phyloP scores from a whole-genome alignment of 2,888 invertebrate species.

The Eutolmus rufibarbis region DNA sequence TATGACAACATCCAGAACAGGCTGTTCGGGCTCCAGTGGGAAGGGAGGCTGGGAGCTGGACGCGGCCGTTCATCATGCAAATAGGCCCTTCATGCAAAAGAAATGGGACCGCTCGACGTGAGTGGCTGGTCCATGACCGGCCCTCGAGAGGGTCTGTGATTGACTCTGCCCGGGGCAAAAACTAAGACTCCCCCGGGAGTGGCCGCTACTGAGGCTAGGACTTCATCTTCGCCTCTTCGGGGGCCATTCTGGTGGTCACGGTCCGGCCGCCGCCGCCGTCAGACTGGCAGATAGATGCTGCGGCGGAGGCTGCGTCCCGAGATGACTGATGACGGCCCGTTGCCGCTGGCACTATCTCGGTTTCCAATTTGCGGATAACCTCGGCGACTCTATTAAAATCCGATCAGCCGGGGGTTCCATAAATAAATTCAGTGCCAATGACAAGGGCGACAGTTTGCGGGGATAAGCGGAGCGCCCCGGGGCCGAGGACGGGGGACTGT shows the following conservation, averaged over 20 bases:
- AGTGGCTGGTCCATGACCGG: background rate
- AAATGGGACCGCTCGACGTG: background rate
- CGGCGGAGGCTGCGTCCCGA: background rate
- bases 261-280: background rate
- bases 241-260: background rate
- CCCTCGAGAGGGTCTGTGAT: background rate
- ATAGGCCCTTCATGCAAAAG: conserved; percentile 5
- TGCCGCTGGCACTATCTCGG: background rate
- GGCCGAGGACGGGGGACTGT: background rate
- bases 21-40: background rate
- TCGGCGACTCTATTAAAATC: conserved; percentile 23
- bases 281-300: background rate
- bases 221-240: background rate
- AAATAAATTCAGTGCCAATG: conserved; percentile 22
- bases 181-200: background rate
- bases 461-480: background rate
- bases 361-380: conserved; percentile 26
- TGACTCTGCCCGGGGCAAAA: background rate
- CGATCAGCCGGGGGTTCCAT: conserved; percentile 14
- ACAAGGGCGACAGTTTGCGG: background rate
- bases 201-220: too few species aligned
- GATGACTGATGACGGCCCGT: conserved; percentile 3
- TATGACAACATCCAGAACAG: background rate
- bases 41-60: background rate
- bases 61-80: conserved; percentile 4